Conservation (phyloP, 2,888 invertebrate genomes). For the Melolontha melolontha region DNA sequence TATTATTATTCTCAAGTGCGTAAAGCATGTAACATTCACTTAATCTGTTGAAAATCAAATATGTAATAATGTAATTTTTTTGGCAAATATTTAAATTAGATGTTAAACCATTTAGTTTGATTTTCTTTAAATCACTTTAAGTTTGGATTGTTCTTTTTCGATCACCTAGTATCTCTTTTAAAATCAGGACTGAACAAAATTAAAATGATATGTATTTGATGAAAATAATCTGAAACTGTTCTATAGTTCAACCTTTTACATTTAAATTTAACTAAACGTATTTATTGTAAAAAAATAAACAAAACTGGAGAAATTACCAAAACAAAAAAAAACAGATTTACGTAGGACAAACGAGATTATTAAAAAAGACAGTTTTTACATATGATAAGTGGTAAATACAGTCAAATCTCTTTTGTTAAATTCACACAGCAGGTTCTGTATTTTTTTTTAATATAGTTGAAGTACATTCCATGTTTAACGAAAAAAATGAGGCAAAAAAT, state of each 20-base stretch:
- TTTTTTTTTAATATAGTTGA: constrained; percentile 40
- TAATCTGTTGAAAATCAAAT: too few relatives aligned
- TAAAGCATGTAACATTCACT: too few relatives aligned
- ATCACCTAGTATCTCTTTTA: too few relatives aligned
- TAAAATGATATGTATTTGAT: constrained; percentile 32
- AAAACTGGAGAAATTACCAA: constrained; percentile 14
- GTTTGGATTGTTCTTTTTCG: too few relatives aligned
- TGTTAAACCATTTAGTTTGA: too few relatives aligned
- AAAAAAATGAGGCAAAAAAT: not conserved
- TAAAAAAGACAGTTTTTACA: constrained; percentile 8
- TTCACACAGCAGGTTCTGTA: constrained; percentile 50
- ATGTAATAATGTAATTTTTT: too few relatives aligned
- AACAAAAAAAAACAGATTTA: constrained; percentile 15
- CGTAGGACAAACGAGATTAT: not conserved
- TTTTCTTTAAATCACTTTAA: too few relatives aligned
- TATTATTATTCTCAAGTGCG: too few relatives aligned
- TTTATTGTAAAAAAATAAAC: constrained; percentile 13
- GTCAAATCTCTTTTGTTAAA: constrained; percentile 28
- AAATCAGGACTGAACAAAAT: too few relatives aligned
- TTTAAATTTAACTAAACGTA: not conserved
- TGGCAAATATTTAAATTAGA: too few relatives aligned
- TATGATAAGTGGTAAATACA: constrained; percentile 33
- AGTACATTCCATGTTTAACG: constrained; percentile 47
- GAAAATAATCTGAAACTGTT: constrained; percentile 44
- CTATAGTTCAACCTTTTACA: constrained; percentile 37